Evolutionary conservation across 1,140 invertebrate species (phyloP).

Genomic region (Portunus trituberculatus): DNA sequence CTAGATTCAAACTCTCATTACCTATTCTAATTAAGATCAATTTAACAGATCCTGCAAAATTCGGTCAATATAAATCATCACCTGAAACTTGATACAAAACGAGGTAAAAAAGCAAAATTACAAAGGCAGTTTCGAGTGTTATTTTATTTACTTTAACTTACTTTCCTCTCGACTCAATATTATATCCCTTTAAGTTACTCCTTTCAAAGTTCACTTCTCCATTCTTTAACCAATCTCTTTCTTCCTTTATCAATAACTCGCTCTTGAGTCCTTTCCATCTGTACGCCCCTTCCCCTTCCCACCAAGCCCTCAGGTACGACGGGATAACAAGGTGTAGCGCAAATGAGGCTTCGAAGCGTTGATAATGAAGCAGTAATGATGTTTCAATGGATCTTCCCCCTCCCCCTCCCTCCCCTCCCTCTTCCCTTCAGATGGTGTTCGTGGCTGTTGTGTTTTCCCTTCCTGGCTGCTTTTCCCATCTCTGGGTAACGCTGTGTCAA

Average conservation of each 20-base stretch:
- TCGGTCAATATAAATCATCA: background rate
- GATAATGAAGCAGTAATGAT: background rate
- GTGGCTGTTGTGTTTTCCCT: background rate
- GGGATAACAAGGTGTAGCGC: background rate
- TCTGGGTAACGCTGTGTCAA: slow-evolving; percentile 3
- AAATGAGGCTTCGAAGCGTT: background rate
- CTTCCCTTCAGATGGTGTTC: slow-evolving; percentile 16
- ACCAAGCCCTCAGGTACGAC: background rate
- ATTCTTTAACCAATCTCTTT: background rate
- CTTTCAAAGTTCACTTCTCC: background rate
- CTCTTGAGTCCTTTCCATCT: background rate
- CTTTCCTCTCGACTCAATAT: background rate
- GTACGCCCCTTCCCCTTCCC: background rate
- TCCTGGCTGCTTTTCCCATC: background rate
- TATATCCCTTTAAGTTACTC: background rate
- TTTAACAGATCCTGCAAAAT: background rate
- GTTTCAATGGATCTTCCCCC: background rate
- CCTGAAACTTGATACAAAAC: background rate
- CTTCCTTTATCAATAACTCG: background rate
- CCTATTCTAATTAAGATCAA: background rate
- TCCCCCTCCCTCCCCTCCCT: slow-evolving; percentile 12
- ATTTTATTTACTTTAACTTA: background rate
- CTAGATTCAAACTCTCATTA: background rate
- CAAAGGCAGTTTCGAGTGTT: slow-evolving; percentile 2
- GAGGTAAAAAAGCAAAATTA: background rate